Evolutionary conservation across 2,797 vertebrate species (phyloP), one percentile per base, ranked within the genome.

Genomic region (Hypotaenidia philippensis): DNA sequence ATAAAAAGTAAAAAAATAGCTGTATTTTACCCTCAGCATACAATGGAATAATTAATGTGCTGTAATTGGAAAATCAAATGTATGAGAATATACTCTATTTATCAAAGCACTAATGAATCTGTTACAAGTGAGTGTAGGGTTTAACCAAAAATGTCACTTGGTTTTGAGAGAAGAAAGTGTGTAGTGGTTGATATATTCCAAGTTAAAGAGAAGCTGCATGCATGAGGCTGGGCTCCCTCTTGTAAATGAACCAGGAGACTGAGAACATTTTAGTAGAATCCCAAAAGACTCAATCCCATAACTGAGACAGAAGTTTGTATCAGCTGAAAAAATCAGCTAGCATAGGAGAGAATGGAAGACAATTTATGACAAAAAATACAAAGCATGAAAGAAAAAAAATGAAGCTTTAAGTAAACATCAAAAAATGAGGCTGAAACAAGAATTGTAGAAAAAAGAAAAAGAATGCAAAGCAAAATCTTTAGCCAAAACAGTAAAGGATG

Each of bases 71-170:
- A 92, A 85, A 61, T 27, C 65, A 83, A 75, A 74, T 40, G 16
- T 53, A 87, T 85, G 86, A 83, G 91, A 94, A 88, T 93, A 87
- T 96, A 90, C 82, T 74, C 23, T 55, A 76, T 87, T 84, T 76
- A 52, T 56, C 52, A 76, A 89, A 66, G 31, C 10, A 9, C 47
- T 92, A 56, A 72, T 41, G 27, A 80, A 64, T 92, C 79, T 93
- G 84, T 83, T 96, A 87, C 83, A 94, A 90, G 83, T 87, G 84
- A 94, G 66, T 22, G 44, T 68, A 92, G 64, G 57, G 32, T 82
- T 91, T 41, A 80, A 56, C 64, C 79, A 56, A 75, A 91, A 70
- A 60, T 34, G 34, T 26, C 38, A 29, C 31, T 57, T 74, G 2
- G 56, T 87, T 88, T 71, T 93, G 71, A 45, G 61, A 60, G 53